Conservation (phyloP, 2,797 vertebrate species). For the Adrianichthys oophorus region DNA sequence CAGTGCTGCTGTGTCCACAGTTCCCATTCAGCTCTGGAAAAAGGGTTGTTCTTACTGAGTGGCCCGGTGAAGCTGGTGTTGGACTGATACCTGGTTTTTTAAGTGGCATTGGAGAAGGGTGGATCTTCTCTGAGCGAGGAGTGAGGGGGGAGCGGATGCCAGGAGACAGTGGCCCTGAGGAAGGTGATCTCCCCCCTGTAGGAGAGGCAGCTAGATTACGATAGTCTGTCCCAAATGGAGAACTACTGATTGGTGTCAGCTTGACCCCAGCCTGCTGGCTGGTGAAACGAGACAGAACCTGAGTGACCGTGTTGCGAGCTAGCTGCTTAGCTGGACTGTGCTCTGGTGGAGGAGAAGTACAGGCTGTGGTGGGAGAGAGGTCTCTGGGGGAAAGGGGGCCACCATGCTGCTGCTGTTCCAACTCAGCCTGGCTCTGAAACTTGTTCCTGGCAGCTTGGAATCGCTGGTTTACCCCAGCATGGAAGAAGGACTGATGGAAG, state of each 20-base stretch:
- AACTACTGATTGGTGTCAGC: slow-evolving; percentile 86
- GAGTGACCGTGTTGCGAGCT: slow-evolving; percentile 96
- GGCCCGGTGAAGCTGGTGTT: slow-evolving; percentile 81
- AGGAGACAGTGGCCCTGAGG: slow-evolving; percentile 82
- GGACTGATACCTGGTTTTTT: slow-evolving; percentile 91
- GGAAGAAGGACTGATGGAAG: slow-evolving; percentile 92
- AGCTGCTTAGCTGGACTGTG: slow-evolving; percentile 91
- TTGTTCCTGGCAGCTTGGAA: slow-evolving; percentile 97
- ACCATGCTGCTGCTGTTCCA: slow-evolving; percentile 85
- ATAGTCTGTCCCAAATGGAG: slow-evolving; percentile 97
- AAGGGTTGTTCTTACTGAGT: slow-evolving; percentile 69
- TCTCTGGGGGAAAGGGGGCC: slow-evolving; percentile 88
- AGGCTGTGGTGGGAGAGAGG: slow-evolving; percentile 87
- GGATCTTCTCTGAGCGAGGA: slow-evolving; percentile 85
- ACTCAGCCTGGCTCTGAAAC: slow-evolving; percentile 93
- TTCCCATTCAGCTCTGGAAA: slow-evolving; percentile 84
- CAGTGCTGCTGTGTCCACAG: slow-evolving; percentile 79
- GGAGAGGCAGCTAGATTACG: slow-evolving; percentile 82
- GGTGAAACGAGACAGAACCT: slow-evolving; percentile 97
- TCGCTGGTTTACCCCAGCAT: slow-evolving; percentile 93
- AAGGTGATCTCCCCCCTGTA: slow-evolving; percentile 76
- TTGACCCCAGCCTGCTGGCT: slow-evolving; percentile 89
- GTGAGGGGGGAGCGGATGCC: slow-evolving; percentile 90
- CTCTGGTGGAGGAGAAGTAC: slow-evolving; percentile 83
- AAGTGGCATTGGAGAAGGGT: slow-evolving; percentile 88